Percentiles rank a stretch among this genome's conserved stretches.
phyloP scores from a whole-genome alignment of 2,888 invertebrate species.

The Chymomyza amoena region DNA sequence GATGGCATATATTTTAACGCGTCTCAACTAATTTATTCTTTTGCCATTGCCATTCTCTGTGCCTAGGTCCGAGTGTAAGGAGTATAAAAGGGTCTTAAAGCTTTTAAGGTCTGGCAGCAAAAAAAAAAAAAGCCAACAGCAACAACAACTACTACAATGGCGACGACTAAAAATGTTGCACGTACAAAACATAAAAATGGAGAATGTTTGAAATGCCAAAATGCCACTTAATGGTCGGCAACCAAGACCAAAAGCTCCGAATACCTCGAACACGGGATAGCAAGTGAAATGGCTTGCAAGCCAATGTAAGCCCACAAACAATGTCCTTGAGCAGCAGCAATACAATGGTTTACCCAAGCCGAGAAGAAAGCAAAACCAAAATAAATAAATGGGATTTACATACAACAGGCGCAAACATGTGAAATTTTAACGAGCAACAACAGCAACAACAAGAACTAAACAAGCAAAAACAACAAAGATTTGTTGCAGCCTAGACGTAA shows the following conservation, averaged over 20 bases:
- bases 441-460: background rate
- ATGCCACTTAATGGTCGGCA: conserved; percentile 53
- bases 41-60: background rate
- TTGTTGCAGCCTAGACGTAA: background rate
- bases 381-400: conserved; percentile 18
- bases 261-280: background rate
- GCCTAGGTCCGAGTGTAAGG: background rate
- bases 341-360: background rate
- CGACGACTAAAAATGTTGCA: conserved; percentile 1
- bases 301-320: background rate
- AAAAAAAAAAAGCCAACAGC: background rate
- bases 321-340: conserved; percentile 8
- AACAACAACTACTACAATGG: background rate
- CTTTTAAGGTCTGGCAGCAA: background rate
- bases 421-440: conserved; percentile 8
- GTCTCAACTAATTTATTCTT: background rate
- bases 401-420: conserved; percentile 13
- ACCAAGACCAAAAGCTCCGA: conserved; percentile 5
- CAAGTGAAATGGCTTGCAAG: conserved; percentile 10
- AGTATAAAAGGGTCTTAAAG: background rate
- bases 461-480: background rate
- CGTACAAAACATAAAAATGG: conserved; percentile 14
- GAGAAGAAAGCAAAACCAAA: background rate
- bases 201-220: conserved; percentile 60
- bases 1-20: background rate